These are phyloP conservation scores for Hyalella azteca DNA, from an alignment of 2,888 invertebrate species.

Conservation along the genomic window DNA sequence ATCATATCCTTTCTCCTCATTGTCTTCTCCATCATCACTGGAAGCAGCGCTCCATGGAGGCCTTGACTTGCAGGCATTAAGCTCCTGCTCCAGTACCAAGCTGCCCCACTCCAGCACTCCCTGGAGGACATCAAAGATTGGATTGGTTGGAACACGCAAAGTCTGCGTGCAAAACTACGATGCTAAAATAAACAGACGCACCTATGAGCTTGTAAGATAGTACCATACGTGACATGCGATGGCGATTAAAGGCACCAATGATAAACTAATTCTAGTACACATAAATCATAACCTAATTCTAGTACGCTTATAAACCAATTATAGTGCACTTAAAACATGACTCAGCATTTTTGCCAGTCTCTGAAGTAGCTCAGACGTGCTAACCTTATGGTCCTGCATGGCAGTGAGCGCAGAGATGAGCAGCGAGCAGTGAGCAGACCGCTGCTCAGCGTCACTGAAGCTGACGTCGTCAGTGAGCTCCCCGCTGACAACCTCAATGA, in stretches of 20 bases:
- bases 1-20: constrained; percentile 65
- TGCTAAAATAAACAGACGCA: no score
- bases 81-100: constrained; percentile 7
- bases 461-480: constrained; percentile 14
- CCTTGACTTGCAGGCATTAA: background rate
- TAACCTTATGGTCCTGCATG: background rate
- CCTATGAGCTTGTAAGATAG: no score
- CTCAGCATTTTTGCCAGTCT: background rate
- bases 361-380: no score
- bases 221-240: no score
- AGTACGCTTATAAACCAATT: no score
- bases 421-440: constrained; percentile 13
- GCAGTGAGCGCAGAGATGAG: constrained; percentile 1
- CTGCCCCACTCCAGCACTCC: constrained; percentile 40
- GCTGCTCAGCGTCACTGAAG: constrained; percentile 9
- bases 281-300: no score
- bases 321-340: no score
- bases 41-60: background rate
- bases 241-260: no score
- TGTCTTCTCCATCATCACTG: constrained; percentile 61
- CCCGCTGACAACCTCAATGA: constrained; percentile 8
- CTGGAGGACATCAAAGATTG: background rate
- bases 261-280: no score
- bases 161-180: no score
- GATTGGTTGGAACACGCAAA: background rate